Evolutionary conservation across 2,888 invertebrate genomes (phyloP), one percentile per base, ranked within the genome.

Genomic region (Ditylenchus weischeri): DNA sequence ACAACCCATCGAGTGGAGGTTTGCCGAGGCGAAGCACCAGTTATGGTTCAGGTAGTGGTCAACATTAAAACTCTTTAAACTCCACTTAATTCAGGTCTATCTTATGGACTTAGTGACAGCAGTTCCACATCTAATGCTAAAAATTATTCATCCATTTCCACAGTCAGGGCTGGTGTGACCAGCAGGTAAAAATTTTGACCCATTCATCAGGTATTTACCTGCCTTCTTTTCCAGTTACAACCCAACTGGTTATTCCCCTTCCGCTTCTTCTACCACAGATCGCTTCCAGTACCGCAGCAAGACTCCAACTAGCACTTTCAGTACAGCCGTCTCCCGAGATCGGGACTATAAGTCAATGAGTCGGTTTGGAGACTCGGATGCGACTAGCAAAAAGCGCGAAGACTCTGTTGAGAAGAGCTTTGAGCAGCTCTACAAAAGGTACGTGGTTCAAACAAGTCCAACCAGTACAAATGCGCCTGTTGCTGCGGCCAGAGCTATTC

Each of bases 301-400:
- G 57, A 64, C 64, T 35, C 64, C 64, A 5, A 54, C 57, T 11
- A 18, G n/a, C 21, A 18, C 54, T 23, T 54, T 23, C 29, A 23
- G 23, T 29, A 54, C 54, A 11, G 54, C 54, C 54, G n/a, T n/a
- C 29, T 54, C 59, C 10, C 65, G 65, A 7, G 65, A 65, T 47
- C 65, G 65, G 29, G 65, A 65, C 29, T 58, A 59, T 47, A 65
- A 60, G 35, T 65, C 65, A 35, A 65, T 65, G 65, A 60, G 65
- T 47, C 58, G 65, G 29, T 59, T 65, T 29, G 65, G 59, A 23
- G 29, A 21, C 21, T 29, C 13, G 5, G 54, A 54, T 7, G 29
- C 7, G 23, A 48, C 58, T 8, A 51, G 36, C 11, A 49, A 59
- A 38, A 19, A 36, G 13, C 18, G 23, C 11, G 38, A 59, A 38